A percentile compares a stretch with the other conserved stretches of the same genome.
These are phyloP conservation scores for Chiloscyllium plagiosum DNA, from an alignment of 2,113 vertebrate genomes.

Conservation along the genomic window DNA sequence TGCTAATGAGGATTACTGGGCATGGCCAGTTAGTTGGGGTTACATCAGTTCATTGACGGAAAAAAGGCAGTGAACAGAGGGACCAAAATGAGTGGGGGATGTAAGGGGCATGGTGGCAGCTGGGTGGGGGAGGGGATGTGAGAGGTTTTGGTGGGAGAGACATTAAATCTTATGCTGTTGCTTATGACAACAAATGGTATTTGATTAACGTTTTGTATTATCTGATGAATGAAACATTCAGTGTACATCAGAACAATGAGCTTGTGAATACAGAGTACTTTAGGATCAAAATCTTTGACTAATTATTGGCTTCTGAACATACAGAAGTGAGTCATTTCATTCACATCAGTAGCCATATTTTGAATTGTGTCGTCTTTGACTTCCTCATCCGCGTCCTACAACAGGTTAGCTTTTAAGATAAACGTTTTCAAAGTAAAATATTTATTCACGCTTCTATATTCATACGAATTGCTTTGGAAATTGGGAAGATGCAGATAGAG, in stretches of 20 bases:
- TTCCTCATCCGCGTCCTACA: background rate
- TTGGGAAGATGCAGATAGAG: too few relatives aligned
- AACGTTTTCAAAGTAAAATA: background rate
- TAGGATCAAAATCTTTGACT: background rate
- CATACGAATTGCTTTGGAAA: background rate
- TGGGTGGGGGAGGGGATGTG: too few relatives aligned
- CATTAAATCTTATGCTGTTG: background rate
- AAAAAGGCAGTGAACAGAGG: conserved; percentile 45
- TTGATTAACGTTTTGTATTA: background rate
- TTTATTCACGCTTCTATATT: background rate
- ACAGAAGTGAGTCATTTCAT: background rate
- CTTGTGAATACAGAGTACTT: background rate
- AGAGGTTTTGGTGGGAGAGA: too few relatives aligned
- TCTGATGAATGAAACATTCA: background rate
- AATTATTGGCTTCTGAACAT: background rate
- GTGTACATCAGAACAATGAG: background rate
- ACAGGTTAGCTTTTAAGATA: background rate
- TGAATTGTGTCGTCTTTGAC: background rate
- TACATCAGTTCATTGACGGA: conserved; percentile 43
- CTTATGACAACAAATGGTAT: background rate
- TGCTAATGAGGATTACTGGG: conserved; percentile 38
- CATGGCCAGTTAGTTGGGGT: conserved; percentile 38
- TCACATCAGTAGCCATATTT: background rate
- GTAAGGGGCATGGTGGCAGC: background rate
- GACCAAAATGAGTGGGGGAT: background rate